These are phyloP conservation scores for Globodera rostochiensis DNA, from an alignment of 1,140 invertebrate genomes.

Conservation along the genomic window DNA sequence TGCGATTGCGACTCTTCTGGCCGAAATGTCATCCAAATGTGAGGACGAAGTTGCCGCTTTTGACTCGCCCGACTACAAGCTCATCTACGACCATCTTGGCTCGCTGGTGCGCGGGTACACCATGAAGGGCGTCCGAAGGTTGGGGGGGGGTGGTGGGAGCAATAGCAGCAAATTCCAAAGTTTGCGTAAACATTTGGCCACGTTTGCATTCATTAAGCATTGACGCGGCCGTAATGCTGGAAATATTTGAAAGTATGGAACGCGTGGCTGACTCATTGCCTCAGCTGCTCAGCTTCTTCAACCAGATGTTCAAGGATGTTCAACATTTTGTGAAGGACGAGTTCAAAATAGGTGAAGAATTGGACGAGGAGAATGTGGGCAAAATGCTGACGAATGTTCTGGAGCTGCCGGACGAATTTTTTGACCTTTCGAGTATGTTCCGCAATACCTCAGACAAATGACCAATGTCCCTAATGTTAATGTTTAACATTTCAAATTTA, in stretches of 20 bases:
- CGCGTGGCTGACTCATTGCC: conserved; percentile 18
- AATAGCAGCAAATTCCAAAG: not conserved
- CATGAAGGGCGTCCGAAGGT: conserved; percentile 28
- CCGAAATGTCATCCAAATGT: not conserved
- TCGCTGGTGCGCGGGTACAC: conserved; percentile 17
- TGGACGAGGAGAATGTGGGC: conserved; percentile 16
- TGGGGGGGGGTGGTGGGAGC: not conserved
- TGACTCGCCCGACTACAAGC: conserved; percentile 28
- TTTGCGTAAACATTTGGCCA: not conserved
- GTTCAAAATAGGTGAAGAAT: conserved; percentile 22
- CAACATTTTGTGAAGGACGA: conserved; percentile 21
- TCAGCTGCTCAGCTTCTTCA: conserved; percentile 29
- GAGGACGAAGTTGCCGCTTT: not conserved
- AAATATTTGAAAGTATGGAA: conserved; percentile 41
- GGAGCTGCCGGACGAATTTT: conserved; percentile 17
- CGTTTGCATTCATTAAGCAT: conserved; percentile 29
- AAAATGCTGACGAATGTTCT: conserved; percentile 16
- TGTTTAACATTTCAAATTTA: no score
- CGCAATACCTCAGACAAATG: not conserved
- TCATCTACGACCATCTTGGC: conserved; percentile 22
- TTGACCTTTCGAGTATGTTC: conserved; percentile 1
- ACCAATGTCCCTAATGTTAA: no score
- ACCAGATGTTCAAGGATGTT: conserved; percentile 24
- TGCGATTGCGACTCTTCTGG: not conserved
- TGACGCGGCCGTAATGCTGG: conserved; percentile 31